Base-by-base conservation (phyloP, 64 coral and sea anemone species). In the Platygyra sinensis region DNA sequence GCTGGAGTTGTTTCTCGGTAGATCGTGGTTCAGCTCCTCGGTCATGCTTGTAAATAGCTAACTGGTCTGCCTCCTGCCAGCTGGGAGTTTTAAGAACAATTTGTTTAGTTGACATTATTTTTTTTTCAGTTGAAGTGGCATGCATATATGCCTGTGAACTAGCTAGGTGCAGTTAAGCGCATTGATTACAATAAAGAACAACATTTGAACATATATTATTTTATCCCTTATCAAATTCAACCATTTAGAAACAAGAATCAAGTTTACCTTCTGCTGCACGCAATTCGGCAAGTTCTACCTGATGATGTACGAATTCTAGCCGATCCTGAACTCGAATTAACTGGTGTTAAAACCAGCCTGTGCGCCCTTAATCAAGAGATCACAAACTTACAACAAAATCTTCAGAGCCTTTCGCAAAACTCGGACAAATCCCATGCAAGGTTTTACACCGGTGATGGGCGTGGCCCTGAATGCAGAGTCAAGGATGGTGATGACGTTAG, bases 181-280 rank as follows among this genome's bases (percentile, higher is more conserved):
- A 46, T 46, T 46, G 42, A 46, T 5, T 5, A 46, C 3, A 5
- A 46, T 6, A 46, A 46, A 46, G 3, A 46, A 46, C 3, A 46
- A 46, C 42, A 46, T 46, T 46, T 46, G 42, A 46, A 46, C 6
- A 46, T 5, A 46, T 46, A 46, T 46, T 46, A 5, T 46, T 46
- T 46, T 46, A 0, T 69, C 25, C 33, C 33, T 27, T n/a, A 69
- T 69, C 11, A 69, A 69, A 69, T 69, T 69, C 65, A 8, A 7
- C 22, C 39, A 22, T 22, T 85, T n/a, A 85, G 81, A 85, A 72
- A 85, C 39, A 85, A 85, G 63, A 51, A 85, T 1, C 81, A 85
- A 85, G 63, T 72, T 30, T 85, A 49, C 63, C 36, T 72, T 11
- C 33, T 85, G 19, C 39, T 71, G 7, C 81, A 85, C 22, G 52